These are phyloP conservation scores for Oxytorus armatus DNA, from an alignment of 2,888 invertebrate genomes.

Conservation along the genomic window DNA sequence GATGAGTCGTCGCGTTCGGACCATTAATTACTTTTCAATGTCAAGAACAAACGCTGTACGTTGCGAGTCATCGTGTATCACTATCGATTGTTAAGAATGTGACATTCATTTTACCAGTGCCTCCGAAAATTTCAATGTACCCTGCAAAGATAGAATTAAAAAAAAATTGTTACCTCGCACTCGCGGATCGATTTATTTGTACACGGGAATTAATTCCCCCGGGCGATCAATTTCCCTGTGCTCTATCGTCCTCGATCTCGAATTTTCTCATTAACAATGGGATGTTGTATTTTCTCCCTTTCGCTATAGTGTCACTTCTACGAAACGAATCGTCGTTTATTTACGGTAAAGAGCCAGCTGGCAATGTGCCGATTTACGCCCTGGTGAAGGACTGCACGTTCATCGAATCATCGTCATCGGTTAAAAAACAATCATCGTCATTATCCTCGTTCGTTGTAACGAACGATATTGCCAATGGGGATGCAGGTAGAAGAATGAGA, in stretches of 20 bases:
- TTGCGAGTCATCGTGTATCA: too few species aligned
- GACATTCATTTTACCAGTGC: too few species aligned
- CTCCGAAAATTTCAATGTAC: too few species aligned
- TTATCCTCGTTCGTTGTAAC: constrained; percentile 31
- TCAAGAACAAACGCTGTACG: too few species aligned
- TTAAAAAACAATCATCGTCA: constrained; percentile 38
- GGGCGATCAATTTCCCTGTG: too few species aligned
- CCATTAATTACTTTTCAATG: too few species aligned
- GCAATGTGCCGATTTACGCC: constrained; percentile 87
- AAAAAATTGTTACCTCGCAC: too few species aligned
- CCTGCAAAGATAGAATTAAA: too few species aligned
- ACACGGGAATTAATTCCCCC: too few species aligned
- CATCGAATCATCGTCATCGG: constrained; percentile 1
- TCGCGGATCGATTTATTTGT: too few species aligned
- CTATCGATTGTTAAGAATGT: too few species aligned
- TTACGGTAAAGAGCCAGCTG: constrained; percentile 86
- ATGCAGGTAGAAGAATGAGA: constrained; percentile 17
- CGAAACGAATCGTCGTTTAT: constrained; percentile 86
- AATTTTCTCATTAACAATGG: background rate
- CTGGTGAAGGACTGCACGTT: constrained; percentile 85
- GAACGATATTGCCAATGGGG: constrained; percentile 41
- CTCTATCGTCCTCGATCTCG: background rate
- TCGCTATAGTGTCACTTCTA: constrained; percentile 82
- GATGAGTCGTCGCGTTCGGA: too few species aligned
- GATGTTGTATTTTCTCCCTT: background rate